phyloP scores from a whole-genome alignment of 2,888 invertebrate species.

The Horisme vitalbata region DNA sequence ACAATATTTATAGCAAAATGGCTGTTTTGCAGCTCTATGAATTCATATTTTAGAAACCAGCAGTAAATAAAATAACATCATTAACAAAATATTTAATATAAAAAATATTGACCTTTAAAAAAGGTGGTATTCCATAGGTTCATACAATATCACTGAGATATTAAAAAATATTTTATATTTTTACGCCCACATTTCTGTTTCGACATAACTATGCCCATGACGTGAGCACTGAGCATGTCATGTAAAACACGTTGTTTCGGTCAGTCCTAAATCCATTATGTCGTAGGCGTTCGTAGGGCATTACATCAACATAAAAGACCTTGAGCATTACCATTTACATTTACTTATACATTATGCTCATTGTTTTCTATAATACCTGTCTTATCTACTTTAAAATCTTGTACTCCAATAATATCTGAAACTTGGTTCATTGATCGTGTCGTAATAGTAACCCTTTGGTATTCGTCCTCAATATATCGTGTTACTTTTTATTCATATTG shows the following conservation, averaged over 20 bases:
- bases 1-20: too few species aligned
- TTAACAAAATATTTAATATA: too few species aligned
- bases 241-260: conserved; percentile 47
- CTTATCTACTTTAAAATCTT: conserved; percentile 37
- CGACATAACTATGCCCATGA: conserved; percentile 44
- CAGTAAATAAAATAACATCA: too few species aligned
- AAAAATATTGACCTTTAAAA: conserved; percentile 1
- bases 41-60: too few species aligned
- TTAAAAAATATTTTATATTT: conserved; percentile 29
- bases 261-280: conserved; percentile 35
- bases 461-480: conserved; percentile 36
- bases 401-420: conserved; percentile 29
- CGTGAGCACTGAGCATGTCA: conserved; percentile 38
- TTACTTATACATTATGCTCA: conserved; percentile 25
- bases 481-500: conserved; percentile 37
- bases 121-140: conserved; percentile 8
- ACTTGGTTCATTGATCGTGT: conserved; percentile 31
- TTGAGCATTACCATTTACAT: too few species aligned
- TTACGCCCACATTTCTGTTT: conserved; percentile 46
- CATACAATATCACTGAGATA: conserved; percentile 13
- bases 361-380: conserved; percentile 37
- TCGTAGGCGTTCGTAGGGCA: conserved; percentile 44
- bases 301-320: conserved; percentile 47
- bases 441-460: conserved; percentile 31
- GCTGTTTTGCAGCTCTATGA: too few species aligned